Percentiles rank a stretch among this genome's conserved stretches.
phyloP scores from a whole-genome alignment of 2,113 vertebrate species.

The Platysteira castanea region DNA sequence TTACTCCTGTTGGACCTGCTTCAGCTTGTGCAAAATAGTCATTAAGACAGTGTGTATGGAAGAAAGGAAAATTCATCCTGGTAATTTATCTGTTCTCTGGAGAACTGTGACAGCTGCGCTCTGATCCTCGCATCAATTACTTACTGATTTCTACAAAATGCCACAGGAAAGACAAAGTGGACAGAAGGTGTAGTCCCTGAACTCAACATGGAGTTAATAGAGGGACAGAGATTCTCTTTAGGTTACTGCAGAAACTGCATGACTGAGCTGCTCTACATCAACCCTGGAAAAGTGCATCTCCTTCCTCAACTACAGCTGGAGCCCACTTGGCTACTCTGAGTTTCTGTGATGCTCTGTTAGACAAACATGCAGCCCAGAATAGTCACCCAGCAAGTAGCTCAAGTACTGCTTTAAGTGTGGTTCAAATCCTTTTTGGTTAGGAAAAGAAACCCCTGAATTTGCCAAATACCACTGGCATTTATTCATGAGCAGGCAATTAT shows the following conservation, averaged over 20 bases:
- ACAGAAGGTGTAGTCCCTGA: not conserved
- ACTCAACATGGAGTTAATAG: not conserved
- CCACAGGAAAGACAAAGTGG: not conserved
- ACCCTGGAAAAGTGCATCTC: not conserved
- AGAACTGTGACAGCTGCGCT: not conserved
- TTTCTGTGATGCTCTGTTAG: not conserved
- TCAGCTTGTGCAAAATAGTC: not conserved
- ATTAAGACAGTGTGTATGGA: not conserved
- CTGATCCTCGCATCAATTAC: not conserved
- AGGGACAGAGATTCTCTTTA: not conserved
- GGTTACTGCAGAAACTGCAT: not conserved
- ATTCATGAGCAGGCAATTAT: not conserved
- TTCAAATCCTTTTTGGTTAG: not conserved
- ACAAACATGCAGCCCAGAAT: not conserved
- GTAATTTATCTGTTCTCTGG: not conserved
- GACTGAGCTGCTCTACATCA: not conserved
- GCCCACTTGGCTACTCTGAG: not conserved
- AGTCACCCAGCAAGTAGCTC: not conserved
- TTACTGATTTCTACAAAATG: not conserved
- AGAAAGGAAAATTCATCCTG: not conserved
- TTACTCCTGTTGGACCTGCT: not conserved
- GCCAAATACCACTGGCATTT: not conserved
- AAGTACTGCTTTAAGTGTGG: not conserved
- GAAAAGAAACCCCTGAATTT: not conserved
- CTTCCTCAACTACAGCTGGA: not conserved